These are phyloP conservation scores for Phalloptychus januarius DNA, from an alignment of 2,797 vertebrate species.

Conservation along the genomic window DNA sequence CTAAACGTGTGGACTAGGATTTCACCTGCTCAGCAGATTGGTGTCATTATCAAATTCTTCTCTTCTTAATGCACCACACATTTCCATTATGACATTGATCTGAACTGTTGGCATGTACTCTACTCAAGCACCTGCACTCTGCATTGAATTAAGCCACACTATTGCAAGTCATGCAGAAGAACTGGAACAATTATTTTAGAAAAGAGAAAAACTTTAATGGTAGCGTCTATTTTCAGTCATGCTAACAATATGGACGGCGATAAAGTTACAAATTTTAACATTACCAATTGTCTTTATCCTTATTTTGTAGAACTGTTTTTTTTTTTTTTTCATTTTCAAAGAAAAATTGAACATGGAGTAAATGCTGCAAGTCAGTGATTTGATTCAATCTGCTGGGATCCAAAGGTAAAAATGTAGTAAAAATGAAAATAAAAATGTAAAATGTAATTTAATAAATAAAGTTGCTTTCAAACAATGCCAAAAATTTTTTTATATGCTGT, in stretches of 20 bases:
- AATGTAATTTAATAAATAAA: not conserved
- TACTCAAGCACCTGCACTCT: not conserved
- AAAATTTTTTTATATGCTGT: not conserved
- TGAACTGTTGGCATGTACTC: not conserved
- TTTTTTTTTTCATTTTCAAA: too few species aligned
- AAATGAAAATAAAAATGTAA: too few species aligned
- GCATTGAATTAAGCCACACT: not conserved
- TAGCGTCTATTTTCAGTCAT: not conserved
- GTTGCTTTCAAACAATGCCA: not conserved
- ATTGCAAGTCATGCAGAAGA: not conserved
- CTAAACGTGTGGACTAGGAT: not conserved
- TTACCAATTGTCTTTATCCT: not conserved
- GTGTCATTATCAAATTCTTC: not conserved
- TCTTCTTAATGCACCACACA: conserved; percentile 2
- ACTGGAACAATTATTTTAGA: not conserved
- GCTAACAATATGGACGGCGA: not conserved
- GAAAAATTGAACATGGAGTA: too few species aligned
- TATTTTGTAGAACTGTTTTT: not conserved
- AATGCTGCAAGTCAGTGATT: too few species aligned
- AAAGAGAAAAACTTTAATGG: not conserved
- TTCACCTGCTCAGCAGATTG: conserved; percentile 2
- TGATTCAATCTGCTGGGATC: not conserved
- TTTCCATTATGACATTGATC: conserved; percentile 5
- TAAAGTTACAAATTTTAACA: not conserved
- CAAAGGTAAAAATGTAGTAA: not conserved